phyloP scores from a whole-genome alignment of 30 jellyfish, hydroid and myxozoan species.

The Turritopsis rubra region DNA sequence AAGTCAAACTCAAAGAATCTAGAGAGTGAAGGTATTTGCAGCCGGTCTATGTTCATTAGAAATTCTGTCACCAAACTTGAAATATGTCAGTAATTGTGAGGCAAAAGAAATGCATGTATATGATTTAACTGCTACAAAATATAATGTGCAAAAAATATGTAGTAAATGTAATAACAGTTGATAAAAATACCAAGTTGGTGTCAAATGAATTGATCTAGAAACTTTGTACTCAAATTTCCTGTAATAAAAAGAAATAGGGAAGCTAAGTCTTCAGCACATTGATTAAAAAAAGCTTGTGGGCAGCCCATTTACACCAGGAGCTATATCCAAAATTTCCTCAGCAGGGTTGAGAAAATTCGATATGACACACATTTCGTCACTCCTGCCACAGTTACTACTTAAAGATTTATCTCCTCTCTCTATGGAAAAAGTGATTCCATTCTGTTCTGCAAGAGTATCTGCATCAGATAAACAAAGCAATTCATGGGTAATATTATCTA shows the following conservation, averaged over 20 bases:
- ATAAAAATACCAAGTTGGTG: slow-evolving; percentile 16
- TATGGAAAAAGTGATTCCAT: not conserved
- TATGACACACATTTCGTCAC: slow-evolving; percentile 9
- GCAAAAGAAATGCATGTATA: too few relatives aligned
- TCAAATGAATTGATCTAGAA: slow-evolving; percentile 3
- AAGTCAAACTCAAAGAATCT: too few relatives aligned
- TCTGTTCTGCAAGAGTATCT: not conserved
- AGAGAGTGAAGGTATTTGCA: too few relatives aligned
- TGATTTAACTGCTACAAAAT: slow-evolving; percentile 5
- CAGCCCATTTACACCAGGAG: not conserved
- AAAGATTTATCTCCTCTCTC: not conserved
- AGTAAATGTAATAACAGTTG: slow-evolving; percentile 15
- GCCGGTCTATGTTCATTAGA: too few relatives aligned
- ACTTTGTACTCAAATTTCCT: slow-evolving; percentile 31
- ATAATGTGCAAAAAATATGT: slow-evolving; percentile 16
- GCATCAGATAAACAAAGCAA: slow-evolving; percentile 5
- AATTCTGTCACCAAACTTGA: too few relatives aligned
- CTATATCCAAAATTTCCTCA: not conserved
- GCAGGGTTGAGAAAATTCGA: not conserved
- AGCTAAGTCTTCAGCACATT: slow-evolving; percentile 6
- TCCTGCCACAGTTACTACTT: not conserved
- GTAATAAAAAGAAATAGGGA: slow-evolving; percentile 19
- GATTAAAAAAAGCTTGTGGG: not conserved
- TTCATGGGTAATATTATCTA: slow-evolving; percentile 1
- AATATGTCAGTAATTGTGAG: too few relatives aligned